Percentiles rank a stretch among this genome's conserved stretches.
Conservation (phyloP, 2,888 invertebrate species). For the Drosophila diplacantha region DNA sequence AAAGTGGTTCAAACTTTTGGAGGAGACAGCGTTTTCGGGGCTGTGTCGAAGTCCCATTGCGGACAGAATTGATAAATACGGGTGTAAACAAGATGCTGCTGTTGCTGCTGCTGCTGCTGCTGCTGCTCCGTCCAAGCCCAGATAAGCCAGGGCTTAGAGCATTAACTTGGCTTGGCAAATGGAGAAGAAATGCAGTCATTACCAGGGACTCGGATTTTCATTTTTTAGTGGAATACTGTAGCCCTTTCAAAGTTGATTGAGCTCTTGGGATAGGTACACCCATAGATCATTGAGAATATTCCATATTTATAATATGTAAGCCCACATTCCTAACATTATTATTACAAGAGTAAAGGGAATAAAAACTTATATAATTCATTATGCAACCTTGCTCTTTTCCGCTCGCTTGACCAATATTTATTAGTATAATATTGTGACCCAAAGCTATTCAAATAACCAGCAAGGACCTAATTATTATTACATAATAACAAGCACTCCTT, state of each 20-base stretch:
- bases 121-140: constrained; percentile 8
- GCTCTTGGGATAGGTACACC: not conserved
- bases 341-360: not conserved
- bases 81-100: constrained; percentile 36
- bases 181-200: constrained; percentile 28
- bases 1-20: constrained; percentile 26
- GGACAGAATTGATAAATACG: constrained; percentile 38
- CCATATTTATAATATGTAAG: not conserved
- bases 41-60: constrained; percentile 24
- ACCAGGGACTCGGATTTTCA: not conserved
- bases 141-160: constrained; percentile 15
- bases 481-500: not conserved
- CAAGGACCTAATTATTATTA: not conserved
- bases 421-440: not conserved
- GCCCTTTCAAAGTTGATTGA: not conserved
- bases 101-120: not conserved
- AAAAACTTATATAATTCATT: not conserved
- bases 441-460: not conserved
- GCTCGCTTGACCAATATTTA: not conserved
- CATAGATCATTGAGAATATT: not conserved
- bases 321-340: not conserved
- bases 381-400: not conserved
- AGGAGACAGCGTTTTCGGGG: not conserved
- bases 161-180: constrained; percentile 17
- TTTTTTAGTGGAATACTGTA: not conserved